Conservation (phyloP, 2,888 invertebrate genomes). For the Tanypteryx hageni region DNA sequence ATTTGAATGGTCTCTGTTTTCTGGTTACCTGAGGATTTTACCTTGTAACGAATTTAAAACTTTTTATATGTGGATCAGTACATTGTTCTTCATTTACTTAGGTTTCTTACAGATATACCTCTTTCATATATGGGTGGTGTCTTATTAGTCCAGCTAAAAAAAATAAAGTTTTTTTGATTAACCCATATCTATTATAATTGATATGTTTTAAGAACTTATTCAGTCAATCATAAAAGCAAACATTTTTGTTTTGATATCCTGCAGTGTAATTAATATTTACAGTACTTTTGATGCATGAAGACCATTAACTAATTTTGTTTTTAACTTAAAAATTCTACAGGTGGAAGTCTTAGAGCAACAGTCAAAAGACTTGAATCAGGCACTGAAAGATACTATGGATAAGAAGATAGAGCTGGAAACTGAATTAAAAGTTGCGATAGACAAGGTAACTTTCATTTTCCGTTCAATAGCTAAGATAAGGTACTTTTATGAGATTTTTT, state of each 20-base stretch:
- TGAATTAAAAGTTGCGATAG: slow-evolving; percentile 85
- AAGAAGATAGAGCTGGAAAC: slow-evolving; percentile 82
- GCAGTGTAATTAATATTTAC: no score
- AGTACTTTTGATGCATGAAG: no score
- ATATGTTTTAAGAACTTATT: no score
- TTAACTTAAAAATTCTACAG: slow-evolving; percentile 74
- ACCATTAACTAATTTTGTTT: background rate
- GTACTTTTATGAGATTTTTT: background rate
- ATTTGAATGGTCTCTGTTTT: no score
- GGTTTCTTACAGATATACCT: background rate
- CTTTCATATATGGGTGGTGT: background rate
- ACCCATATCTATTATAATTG: no score
- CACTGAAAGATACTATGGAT: slow-evolving; percentile 80
- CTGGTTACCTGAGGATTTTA: no score
- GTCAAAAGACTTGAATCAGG: slow-evolving; percentile 82
- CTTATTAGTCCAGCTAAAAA: background rate
- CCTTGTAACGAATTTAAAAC: no score
- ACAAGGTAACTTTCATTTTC: slow-evolving; percentile 77
- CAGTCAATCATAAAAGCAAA: no score
- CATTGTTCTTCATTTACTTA: no score
- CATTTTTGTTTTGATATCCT: no score
- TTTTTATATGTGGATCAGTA: no score
- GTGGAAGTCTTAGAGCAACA: slow-evolving; percentile 88
- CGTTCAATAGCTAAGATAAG: background rate
- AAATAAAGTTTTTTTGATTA: background rate